Percentiles rank a stretch among this genome's conserved stretches.
Evolutionary conservation across 2,888 invertebrate species (phyloP).

Genomic region (Tetranychus piercei): DNA sequence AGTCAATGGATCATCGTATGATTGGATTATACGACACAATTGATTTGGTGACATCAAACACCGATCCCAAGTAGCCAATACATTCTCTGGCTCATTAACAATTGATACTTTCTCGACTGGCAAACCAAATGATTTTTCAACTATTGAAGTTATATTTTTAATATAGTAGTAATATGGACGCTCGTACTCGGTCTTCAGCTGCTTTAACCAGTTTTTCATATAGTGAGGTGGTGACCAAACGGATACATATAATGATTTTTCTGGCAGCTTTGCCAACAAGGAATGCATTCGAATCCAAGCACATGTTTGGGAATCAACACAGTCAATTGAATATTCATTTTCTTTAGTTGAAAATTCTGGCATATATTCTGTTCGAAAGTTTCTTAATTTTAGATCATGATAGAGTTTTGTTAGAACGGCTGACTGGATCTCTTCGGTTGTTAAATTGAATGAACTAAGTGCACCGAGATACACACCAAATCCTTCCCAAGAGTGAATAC

Average conservation of each 20-base stretch:
- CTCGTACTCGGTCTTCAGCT: background rate
- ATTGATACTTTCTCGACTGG: background rate
- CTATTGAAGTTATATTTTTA: background rate
- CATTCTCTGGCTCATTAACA: background rate
- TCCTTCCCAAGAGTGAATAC: background rate
- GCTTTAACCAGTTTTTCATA: background rate
- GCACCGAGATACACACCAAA: constrained; percentile 1
- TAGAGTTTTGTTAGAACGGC: background rate
- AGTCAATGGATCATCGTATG: background rate
- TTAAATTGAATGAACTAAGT: background rate
- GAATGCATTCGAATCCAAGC: background rate
- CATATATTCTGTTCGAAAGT: background rate
- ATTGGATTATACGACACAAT: background rate
- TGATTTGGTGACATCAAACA: background rate
- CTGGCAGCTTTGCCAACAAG: background rate
- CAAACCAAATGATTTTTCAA: background rate
- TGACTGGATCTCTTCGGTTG: background rate
- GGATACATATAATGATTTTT: background rate
- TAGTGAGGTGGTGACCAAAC: constrained; percentile 1
- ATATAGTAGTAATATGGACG: background rate
- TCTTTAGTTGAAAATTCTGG: background rate
- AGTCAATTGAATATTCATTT: background rate
- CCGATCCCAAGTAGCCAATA: background rate
- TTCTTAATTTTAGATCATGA: background rate
- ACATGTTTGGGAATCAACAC: background rate